Evolutionary conservation across 1,140 invertebrate genomes (phyloP), one percentile per base, ranked within the genome.

Genomic region (Centruroides sculpturatus): DNA sequence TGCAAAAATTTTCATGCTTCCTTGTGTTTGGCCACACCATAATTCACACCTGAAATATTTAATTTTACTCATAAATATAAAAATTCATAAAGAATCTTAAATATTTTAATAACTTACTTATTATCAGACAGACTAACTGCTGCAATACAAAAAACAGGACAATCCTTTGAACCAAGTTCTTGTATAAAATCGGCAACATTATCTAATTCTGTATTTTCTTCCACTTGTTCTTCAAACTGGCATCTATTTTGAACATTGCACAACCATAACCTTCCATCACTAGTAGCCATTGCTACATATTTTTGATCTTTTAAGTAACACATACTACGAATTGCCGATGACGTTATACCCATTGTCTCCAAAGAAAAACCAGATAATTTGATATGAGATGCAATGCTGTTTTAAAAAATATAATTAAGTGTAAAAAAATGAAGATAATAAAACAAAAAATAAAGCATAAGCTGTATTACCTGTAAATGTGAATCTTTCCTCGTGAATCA

Each of bases 21-120:
- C 86, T 64, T 83, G 79, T 53, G 81, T 80, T 69, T 86, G 85
- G 0, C 87, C 87, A 60, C 83, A 83, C 87, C 87, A 89, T 9
- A 86, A 67, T 70, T 85, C 82, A 64, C 81, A 80, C 52, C 61
- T 64, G 34, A 35, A 65, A 60, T 41, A 3, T 47, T 48, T 55
- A 46, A 35, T 55, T 55, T 59, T 50, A 50, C 9, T 36, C 23
- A n/a, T 47, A 56, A 34, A 13, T 48, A 5, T 6, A 6, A 53
- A 53, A 34, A 53, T 23, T 53, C 8, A 53, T 23, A 6, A 6
- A 6, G 8, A 53, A 53, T 6, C 35, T 53, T 5, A 36, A 53
- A 8, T 6, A 5, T 6, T 53, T 8, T 5, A 53, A 6, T 23
- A 1, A 35, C 13, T 36, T 62, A 67, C 66, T 54, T 59, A 48